Conservation (phyloP, 2,113 vertebrate genomes). For the Protobothrops mucrosquamatus region DNA sequence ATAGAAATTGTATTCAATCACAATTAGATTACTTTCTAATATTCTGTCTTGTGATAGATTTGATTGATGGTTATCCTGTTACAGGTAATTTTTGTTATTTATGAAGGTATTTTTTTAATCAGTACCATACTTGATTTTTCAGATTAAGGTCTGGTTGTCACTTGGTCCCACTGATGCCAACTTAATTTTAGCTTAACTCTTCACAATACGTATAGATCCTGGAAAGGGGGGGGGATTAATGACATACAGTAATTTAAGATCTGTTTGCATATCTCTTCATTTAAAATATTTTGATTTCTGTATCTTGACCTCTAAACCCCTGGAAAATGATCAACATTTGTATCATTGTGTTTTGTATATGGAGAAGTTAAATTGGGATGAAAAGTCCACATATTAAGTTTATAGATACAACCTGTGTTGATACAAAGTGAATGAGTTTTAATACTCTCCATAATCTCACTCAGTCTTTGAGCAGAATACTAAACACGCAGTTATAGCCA, state of each 20-base stretch:
- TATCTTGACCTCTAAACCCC: neutral
- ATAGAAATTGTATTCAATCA: neutral
- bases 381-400: neutral
- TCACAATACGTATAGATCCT: neutral
- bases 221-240: neutral
- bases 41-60: neutral
- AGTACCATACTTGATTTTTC: neutral
- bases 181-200: neutral
- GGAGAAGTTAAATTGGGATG: neutral
- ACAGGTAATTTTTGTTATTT: neutral
- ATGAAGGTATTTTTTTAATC: neutral
- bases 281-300: neutral
- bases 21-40: neutral
- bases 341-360: neutral
- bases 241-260: neutral
- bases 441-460: no score
- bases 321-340: neutral
- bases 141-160: neutral
- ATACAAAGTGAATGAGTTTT: neutral
- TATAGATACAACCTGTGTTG: neutral
- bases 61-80: neutral
- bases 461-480: neutral
- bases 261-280: neutral
- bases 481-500: neutral
- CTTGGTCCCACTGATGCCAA: neutral